Evolutionary conservation across 1,140 invertebrate genomes (phyloP), one percentile per base, ranked within the genome.

Genomic region (fruit fly (Drosophila melanogaster)): DNA sequence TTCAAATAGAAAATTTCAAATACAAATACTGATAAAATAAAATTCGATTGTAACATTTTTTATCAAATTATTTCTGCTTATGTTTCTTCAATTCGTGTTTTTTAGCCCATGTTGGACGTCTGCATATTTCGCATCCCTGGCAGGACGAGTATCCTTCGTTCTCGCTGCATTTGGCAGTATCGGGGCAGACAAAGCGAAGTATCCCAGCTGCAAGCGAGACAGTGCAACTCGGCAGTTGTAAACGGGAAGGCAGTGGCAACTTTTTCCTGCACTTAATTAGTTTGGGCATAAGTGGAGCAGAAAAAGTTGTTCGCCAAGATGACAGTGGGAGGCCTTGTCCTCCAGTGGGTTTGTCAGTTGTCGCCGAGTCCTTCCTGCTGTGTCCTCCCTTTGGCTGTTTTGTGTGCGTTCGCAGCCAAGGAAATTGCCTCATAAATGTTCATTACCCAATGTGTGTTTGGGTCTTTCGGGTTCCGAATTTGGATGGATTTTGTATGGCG

Each of bases 251-350:
- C 81, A 89, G 71, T 89, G 84, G 84, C 76, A 89, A 89, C 79
- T 89, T 89, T 84, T 89, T 89, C 84, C 84, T 89, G 84, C 84
- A 89, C 84, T 89, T 89, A 89, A 89, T 89, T 89, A 89, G 84
- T 89, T 89, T 89, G 79, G 85, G 84, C 84, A 84, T 89, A 89
- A 89, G 84, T 89, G 84, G 84, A 89, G 84, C 84, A 89, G 84
- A 89, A 89, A 87, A 89, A 84, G 72, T 89, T 83, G 54, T 76
- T 56, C 60, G 47, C 79, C 76, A 81, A 76, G 66, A 83, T 44
- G 57, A 62, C 35, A 51, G 50, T n/a, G 35, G 19, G 15, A 14
- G 14, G 47, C 30, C 53, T 2, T 4, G 51, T 53, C 66, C 66
- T 69, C 66, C 61, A 66, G 38, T 55, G 71, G 64, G 69, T 65